These are phyloP conservation scores for Nansenia antarctica DNA, from an alignment of 2,113 vertebrate species.

Conservation along the genomic window DNA sequence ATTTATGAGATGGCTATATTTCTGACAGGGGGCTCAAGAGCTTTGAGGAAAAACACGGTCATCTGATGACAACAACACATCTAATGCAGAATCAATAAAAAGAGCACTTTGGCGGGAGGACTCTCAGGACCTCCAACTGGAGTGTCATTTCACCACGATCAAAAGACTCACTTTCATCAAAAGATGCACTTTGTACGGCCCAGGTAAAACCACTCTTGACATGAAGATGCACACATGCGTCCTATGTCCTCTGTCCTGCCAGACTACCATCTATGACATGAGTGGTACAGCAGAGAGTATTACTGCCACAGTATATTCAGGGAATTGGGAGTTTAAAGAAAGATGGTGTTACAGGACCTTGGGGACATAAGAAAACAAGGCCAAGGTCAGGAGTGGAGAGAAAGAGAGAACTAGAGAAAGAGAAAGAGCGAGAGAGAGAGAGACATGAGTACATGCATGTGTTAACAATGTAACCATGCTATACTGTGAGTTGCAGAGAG, in stretches of 20 bases:
- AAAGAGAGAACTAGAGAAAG: neutral
- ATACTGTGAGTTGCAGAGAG: too few species aligned
- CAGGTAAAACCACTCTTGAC: neutral
- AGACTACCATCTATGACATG: neutral
- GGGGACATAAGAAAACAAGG: conserved; percentile 17
- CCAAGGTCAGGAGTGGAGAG: conserved; percentile 26
- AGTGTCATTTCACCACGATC: conserved; percentile 14
- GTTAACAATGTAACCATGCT: too few species aligned
- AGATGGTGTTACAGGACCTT: conserved; percentile 1
- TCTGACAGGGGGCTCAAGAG: neutral
- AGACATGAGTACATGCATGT: neutral
- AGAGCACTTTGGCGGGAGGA: neutral
- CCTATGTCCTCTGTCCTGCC: neutral
- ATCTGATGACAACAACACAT: neutral
- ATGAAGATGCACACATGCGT: neutral
- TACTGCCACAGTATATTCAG: neutral
- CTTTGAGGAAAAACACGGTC: neutral
- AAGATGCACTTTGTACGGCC: too few species aligned
- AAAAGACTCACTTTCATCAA: too few species aligned
- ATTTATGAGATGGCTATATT: neutral
- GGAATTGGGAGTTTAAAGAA: conserved; percentile 8
- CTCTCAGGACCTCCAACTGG: neutral
- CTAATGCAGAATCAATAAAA: neutral
- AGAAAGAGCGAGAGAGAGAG: neutral
- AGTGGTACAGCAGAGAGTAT: neutral